Evolutionary conservation across 2,113 vertebrate genomes (phyloP), one percentile per base, ranked within the genome.

Genomic region (Hepsetus odoe): DNA sequence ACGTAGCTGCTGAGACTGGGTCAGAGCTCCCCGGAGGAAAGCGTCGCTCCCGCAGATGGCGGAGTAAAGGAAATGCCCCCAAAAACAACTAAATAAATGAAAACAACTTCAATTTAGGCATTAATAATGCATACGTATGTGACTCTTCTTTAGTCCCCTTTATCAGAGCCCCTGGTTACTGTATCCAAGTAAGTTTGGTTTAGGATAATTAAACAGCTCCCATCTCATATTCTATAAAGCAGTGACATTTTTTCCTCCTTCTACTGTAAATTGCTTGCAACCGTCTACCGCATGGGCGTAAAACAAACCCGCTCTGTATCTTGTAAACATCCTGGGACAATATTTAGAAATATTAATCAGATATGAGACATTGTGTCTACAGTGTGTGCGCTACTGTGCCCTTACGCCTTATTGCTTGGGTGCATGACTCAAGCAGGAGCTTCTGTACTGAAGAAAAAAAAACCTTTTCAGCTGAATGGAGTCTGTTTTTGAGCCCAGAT

Each of bases 81-180:
- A 33, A 85, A 84, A 89, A 77, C 53, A 87, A 78, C 51, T 38
- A 83, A 85, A 72, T 76, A 82, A 90, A 81, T 83, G 62, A 87
- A 88, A 90, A 86, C 82, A 76, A 8, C 32, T 67, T 73, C 58
- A 46, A 58, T 30, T 53, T 71, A 35, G 9, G 33, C 66, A 88
- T 92, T 84, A 91, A 93, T 90, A 91, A 90, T 91, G 86, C 84
- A 92, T 90, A 2, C 67, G 62, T 74, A 73, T 62, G 77, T 83
- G 87, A 90, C 89, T 91, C 82, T 76, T 86, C 51, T 72, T 84
- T 87, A 87, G 87, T 85, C 79, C 26, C 71, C 70, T 68, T 84
- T 83, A 80, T 67, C 53, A 28, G 42, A 61, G 55, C 14, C n/a
- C 22, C 30, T 0, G 24, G 42, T 38, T 68, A 35, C 62, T n/a